Conservation (phyloP, 2,797 vertebrate genomes). For the Tamandua tetradactyla region DNA sequence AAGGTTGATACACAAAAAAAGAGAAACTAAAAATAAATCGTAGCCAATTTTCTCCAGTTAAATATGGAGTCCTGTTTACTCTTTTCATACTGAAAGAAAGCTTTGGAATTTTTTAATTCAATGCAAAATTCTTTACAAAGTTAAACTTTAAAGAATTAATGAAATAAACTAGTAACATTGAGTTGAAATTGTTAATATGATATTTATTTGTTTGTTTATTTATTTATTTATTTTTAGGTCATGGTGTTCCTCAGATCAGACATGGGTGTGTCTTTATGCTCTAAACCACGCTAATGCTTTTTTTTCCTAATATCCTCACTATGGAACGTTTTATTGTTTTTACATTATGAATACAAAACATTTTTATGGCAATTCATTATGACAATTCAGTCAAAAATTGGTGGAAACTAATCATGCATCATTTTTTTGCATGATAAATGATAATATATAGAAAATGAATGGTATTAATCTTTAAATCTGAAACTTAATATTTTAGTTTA, state of each 20-base stretch:
- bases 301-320: neutral
- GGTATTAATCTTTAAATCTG: neutral
- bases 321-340: neutral
- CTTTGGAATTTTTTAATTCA: conserved; percentile 47
- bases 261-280: neutral
- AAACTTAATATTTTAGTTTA: neutral
- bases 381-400: neutral
- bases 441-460: neutral
- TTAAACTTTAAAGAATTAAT: conserved; percentile 7
- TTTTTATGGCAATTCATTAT: neutral
- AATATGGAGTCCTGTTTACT: neutral
- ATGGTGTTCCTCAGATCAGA: neutral
- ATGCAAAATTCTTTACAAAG: neutral
- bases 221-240: neutral
- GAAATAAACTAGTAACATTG: neutral
- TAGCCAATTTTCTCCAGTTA: neutral
- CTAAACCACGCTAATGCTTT: neutral
- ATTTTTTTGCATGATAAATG: neutral
- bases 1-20: neutral
- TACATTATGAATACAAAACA: neutral
- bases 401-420: neutral
- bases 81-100: neutral
- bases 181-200: neutral
- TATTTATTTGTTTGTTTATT: no score
- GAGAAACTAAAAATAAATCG: conserved; percentile 36